phyloP scores from a whole-genome alignment of 2,113 vertebrate species.

The Pagrus major region DNA sequence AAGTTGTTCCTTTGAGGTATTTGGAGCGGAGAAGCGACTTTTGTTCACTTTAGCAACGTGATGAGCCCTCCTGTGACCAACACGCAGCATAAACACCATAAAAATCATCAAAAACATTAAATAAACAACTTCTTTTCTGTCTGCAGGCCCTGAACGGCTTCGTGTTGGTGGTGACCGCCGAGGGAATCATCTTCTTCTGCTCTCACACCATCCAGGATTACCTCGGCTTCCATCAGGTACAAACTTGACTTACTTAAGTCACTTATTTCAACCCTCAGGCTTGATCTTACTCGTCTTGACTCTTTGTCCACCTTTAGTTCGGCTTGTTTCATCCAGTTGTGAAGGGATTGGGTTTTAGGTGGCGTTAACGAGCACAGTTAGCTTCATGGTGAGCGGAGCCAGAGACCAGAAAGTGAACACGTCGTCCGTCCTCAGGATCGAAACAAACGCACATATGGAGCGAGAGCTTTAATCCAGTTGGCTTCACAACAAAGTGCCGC shows the following conservation, averaged over 20 bases:
- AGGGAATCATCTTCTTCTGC: conserved; percentile 85
- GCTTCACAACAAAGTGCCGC: conserved; percentile 7
- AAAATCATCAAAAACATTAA: not conserved
- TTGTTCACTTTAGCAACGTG: too few relatives aligned
- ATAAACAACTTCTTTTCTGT: not conserved
- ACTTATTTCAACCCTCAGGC: not conserved
- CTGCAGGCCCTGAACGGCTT: conserved; percentile 84
- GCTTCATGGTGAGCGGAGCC: not conserved
- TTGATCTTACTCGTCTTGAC: not conserved
- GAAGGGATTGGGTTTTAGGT: too few relatives aligned
- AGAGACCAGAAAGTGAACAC: conserved; percentile 2
- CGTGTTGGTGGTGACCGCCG: conserved; percentile 82
- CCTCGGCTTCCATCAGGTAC: conserved; percentile 86
- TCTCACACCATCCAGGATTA: conserved; percentile 85
- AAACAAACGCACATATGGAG: conserved; percentile 45
- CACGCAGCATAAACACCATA: not conserved
- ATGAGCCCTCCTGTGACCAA: too few relatives aligned
- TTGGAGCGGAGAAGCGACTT: too few relatives aligned
- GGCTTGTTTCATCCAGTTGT: not conserved
- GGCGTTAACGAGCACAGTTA: not conserved
- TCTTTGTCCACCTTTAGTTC: not conserved
- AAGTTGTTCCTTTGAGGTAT: too few relatives aligned
- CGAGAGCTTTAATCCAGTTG: conserved; percentile 52
- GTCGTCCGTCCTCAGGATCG: conserved; percentile 7
- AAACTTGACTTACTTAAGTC: not conserved